Percentiles rank a stretch among this genome's conserved stretches.
phyloP scores from a whole-genome alignment of 2,797 vertebrate genomes.

The Buphagus erythrorhynchus region DNA sequence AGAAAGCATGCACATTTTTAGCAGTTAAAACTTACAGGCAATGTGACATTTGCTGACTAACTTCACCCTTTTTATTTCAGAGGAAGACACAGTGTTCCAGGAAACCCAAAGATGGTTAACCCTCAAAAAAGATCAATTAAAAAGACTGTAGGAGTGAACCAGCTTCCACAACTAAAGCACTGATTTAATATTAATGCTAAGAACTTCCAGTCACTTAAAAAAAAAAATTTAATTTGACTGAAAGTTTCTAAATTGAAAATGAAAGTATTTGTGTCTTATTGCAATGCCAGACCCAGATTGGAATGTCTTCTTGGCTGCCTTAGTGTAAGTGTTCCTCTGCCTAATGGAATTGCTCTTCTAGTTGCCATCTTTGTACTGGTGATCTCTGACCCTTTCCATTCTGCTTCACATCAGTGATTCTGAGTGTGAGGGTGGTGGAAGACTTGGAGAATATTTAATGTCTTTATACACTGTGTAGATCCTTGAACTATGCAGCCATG shows the following conservation, averaged over 20 bases:
- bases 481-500: neutral
- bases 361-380: neutral
- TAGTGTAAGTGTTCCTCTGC: neutral
- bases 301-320: neutral
- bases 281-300: neutral
- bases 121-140: conserved; percentile 63
- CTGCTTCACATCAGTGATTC: neutral
- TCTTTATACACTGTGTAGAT: neutral
- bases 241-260: neutral
- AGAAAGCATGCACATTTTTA: neutral
- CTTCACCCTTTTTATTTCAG: conserved; percentile 70
- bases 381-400: neutral
- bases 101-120: conserved; percentile 59
- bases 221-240: neutral
- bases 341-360: neutral
- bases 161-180: conserved; percentile 71
- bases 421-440: neutral
- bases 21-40: neutral
- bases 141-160: conserved; percentile 60
- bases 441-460: neutral
- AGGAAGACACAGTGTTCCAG: conserved; percentile 46
- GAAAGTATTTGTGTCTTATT: neutral
- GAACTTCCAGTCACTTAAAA: neutral
- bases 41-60: conserved; percentile 18
- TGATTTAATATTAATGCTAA: conserved; percentile 46